These are phyloP conservation scores for Rhinoraja longicauda DNA, from an alignment of 2,797 vertebrate genomes.

Conservation along the genomic window DNA sequence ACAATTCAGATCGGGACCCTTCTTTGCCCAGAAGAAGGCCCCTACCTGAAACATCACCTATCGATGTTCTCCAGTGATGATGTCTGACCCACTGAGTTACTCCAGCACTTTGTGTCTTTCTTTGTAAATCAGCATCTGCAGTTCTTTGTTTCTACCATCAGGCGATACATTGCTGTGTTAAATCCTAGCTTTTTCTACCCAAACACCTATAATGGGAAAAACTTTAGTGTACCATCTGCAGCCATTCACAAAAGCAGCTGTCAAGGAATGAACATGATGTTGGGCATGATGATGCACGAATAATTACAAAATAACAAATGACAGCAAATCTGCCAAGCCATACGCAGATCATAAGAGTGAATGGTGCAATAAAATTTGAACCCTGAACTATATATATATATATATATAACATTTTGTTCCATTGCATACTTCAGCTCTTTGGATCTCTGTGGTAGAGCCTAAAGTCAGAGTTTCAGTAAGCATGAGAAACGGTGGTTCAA, in stretches of 20 bases:
- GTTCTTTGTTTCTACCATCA: too few relatives aligned
- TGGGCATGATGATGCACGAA: not conserved
- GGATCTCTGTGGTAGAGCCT: not conserved
- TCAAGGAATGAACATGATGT: not conserved
- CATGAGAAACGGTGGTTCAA: not conserved
- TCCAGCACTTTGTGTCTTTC: too few relatives aligned
- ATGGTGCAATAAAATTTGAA: not conserved
- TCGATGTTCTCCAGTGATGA: too few relatives aligned
- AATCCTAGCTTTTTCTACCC: not conserved
- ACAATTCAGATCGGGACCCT: too few relatives aligned
- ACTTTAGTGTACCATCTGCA: not conserved
- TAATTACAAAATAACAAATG: not conserved
- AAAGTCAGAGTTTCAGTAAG: not conserved
- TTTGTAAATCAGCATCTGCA: too few relatives aligned
- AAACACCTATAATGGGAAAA: not conserved
- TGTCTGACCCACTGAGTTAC: too few relatives aligned
- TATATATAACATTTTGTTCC: not conserved
- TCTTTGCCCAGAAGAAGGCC: too few relatives aligned
- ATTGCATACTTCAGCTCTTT: not conserved
- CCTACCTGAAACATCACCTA: too few relatives aligned
- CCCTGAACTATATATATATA: too few relatives aligned
- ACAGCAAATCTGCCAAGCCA: not conserved
- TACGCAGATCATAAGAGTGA: not conserved
- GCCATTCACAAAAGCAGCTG: not conserved
- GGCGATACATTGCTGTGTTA: not conserved